phyloP scores from a whole-genome alignment of 2,797 vertebrate species.

The Myotis myotis region DNA sequence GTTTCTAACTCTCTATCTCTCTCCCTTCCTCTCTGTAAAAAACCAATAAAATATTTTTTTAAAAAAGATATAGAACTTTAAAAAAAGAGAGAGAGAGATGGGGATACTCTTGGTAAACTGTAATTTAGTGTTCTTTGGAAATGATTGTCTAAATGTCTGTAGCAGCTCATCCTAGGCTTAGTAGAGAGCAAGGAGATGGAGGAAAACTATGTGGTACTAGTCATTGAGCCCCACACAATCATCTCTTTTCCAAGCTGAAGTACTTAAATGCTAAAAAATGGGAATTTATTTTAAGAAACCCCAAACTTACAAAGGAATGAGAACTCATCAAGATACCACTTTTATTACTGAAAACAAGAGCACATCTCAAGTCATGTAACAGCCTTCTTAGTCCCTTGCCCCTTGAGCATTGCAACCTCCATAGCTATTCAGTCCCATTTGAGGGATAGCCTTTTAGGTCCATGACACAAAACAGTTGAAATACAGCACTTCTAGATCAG shows the following conservation, averaged over 20 bases:
- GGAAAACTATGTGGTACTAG: not conserved
- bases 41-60: too few species aligned
- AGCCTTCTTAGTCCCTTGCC: not conserved
- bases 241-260: not conserved
- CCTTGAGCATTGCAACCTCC: not conserved
- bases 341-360: conserved; percentile 4
- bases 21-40: too few species aligned
- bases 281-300: not conserved
- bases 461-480: not conserved
- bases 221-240: not conserved
- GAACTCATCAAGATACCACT: not conserved
- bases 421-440: not conserved
- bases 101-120: too few species aligned
- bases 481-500: not conserved
- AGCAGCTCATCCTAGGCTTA: not conserved
- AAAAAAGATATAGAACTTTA: too few species aligned
- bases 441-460: not conserved
- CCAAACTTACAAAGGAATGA: not conserved
- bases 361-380: not conserved
- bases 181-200: not conserved
- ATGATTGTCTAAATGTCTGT: not conserved
- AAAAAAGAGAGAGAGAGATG: too few species aligned
- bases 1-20: too few species aligned
- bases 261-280: conserved; percentile 7
- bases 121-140: too few species aligned